These are phyloP conservation scores for Ammospiza caudacuta DNA, from an alignment of 2,113 vertebrate genomes.

Conservation along the genomic window DNA sequence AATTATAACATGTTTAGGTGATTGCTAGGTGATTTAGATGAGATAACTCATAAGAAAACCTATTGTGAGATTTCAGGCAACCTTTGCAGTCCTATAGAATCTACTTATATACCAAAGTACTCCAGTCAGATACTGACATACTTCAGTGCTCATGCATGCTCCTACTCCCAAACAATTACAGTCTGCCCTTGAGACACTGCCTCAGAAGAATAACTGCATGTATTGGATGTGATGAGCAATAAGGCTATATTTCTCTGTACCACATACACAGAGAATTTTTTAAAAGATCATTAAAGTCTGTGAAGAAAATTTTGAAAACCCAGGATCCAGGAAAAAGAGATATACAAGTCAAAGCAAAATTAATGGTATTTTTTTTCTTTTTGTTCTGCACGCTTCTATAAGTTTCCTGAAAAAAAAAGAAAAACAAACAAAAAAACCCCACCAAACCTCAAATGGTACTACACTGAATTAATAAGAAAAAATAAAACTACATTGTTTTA, in stretches of 20 bases:
- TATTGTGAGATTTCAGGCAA: background rate
- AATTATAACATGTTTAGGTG: background rate
- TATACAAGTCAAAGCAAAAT: background rate
- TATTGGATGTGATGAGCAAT: background rate
- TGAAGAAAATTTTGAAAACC: background rate
- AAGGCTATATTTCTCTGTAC: background rate
- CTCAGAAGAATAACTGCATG: background rate
- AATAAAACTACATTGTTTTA: background rate
- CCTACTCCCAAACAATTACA: background rate
- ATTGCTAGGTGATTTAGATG: background rate
- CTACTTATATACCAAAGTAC: background rate
- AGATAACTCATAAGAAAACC: background rate
- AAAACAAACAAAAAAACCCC: background rate
- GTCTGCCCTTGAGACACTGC: background rate
- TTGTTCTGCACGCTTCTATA: rapidly evolving
- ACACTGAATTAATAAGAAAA: background rate
- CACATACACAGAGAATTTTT: background rate
- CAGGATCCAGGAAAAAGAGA: background rate
- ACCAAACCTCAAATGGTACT: background rate
- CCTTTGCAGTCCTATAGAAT: background rate
- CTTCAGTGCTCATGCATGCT: background rate
- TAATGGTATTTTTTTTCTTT: rapidly evolving
- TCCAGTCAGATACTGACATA: background rate
- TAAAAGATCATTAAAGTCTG: background rate
- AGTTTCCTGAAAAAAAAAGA: background rate